A percentile compares a stretch with the other conserved stretches of the same genome.
phyloP scores from a whole-genome alignment of 2,113 vertebrate genomes.

The Pampusana beccarii region DNA sequence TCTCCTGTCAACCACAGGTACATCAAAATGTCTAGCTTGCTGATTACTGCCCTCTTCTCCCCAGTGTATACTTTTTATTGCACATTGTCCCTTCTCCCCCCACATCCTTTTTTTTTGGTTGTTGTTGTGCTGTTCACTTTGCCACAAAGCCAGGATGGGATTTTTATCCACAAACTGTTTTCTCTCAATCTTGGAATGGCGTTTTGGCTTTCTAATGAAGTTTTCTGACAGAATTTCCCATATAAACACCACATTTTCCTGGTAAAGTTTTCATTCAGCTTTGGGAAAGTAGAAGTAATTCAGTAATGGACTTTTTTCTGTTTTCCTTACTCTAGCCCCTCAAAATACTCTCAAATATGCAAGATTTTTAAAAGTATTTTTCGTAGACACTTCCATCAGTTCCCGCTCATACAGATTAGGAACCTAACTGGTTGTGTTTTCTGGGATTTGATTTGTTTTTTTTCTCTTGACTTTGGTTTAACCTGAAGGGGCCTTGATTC shows the following conservation, averaged over 20 bases:
- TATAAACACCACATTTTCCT: background rate
- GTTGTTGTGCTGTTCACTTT: background rate
- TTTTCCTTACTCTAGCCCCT: background rate
- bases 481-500: background rate
- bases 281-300: background rate
- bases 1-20: background rate
- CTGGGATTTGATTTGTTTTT: background rate
- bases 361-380: background rate
- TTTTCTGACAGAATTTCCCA: background rate
- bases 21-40: background rate
- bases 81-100: rapidly evolving
- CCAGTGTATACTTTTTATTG: background rate
- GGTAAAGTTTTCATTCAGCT: background rate
- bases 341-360: background rate
- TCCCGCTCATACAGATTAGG: background rate
- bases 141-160: background rate
- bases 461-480: background rate
- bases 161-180: background rate
- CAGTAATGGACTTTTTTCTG: background rate
- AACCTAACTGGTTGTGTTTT: background rate
- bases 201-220: background rate
- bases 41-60: background rate
- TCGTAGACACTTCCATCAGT: background rate
- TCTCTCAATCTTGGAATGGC: background rate
- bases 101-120: background rate